Evolutionary conservation across 2,797 vertebrate species (phyloP).

Genomic region (Catharus ustulatus): DNA sequence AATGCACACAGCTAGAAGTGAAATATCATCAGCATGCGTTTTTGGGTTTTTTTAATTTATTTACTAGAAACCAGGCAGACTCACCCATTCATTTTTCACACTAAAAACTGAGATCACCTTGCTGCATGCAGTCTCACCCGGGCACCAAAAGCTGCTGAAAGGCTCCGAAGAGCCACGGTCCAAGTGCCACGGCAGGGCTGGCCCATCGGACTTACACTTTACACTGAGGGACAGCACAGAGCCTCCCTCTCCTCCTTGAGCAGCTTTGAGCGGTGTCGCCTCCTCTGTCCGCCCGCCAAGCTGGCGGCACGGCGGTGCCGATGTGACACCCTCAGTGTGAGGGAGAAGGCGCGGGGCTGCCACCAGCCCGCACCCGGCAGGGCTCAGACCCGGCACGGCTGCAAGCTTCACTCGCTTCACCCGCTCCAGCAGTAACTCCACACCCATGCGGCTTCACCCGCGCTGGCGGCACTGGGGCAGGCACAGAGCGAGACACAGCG

Average conservation of each 20-base stretch:
- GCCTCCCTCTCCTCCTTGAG: rapidly evolving
- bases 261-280: not conserved
- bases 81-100: not conserved
- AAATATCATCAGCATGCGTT: not conserved
- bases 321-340: rapidly evolving
- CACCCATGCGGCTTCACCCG: rapidly evolving
- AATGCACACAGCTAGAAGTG: not conserved
- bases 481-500: not conserved
- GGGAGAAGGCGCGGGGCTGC: rapidly evolving
- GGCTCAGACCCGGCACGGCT: rapidly evolving
- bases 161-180: rapidly evolving
- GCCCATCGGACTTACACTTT: rapidly evolving
- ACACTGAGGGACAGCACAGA: rapidly evolving
- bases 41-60: not conserved
- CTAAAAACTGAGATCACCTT: not conserved
- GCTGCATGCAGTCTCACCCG: rapidly evolving
- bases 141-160: not conserved
- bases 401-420: rapidly evolving
- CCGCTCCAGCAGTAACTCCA: rapidly evolving
- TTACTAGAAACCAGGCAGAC: not conserved
- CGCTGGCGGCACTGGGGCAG: not conserved
- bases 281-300: not conserved
- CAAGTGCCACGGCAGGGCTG: not conserved
- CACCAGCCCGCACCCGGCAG: not conserved
- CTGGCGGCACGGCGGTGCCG: not conserved